Evolutionary conservation across 1,140 invertebrate genomes (phyloP), one percentile per base, ranked within the genome.

Genomic region (Idris sp.): DNA sequence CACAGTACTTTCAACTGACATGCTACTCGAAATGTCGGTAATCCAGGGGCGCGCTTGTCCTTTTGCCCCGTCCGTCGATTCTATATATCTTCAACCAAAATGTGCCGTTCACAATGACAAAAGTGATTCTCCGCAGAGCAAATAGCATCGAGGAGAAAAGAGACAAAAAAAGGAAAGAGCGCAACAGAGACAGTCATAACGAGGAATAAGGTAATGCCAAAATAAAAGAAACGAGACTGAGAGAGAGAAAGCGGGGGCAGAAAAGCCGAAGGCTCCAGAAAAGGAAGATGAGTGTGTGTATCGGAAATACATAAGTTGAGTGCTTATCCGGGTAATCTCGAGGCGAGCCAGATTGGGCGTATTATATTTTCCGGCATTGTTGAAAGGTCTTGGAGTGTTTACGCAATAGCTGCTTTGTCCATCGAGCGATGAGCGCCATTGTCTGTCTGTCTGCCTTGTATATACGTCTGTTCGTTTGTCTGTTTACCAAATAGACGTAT

Each of bases 351-450:
- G 77, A 78, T 80, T 75, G 71, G 67, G 58, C 65, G 77, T 79
- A 80, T 80, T 80, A 79, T 80, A 82, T 79, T 80, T 80, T 80
- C 77, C 74, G 65, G 75, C 75, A 81, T 82, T 80, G 77, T 79
- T 77, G 74, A 64, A 49, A 76, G 71, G 67, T 79, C 76, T 77
- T 83, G 80, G 81, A 86, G 79, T 84, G 86, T 86, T 88, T 87
- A 86, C 86, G 85, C 84, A 87, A 86, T 86, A 86, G 84, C 80
- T 80, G 84, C 84, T 86, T 88, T 87, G 85, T 87, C 85, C 82
- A 82, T 83, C 79, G 81, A 84, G 79, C 84, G 85, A 86, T 85
- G 85, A 83, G 82, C 80, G 79, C 79, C 79, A 86, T 86, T 86
- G 84, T 86, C 84, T 84, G 67, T 73, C 62, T 67, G 49, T 56